phyloP scores from a whole-genome alignment of 23 tunicate species.

The Trididemnum clinides region DNA sequence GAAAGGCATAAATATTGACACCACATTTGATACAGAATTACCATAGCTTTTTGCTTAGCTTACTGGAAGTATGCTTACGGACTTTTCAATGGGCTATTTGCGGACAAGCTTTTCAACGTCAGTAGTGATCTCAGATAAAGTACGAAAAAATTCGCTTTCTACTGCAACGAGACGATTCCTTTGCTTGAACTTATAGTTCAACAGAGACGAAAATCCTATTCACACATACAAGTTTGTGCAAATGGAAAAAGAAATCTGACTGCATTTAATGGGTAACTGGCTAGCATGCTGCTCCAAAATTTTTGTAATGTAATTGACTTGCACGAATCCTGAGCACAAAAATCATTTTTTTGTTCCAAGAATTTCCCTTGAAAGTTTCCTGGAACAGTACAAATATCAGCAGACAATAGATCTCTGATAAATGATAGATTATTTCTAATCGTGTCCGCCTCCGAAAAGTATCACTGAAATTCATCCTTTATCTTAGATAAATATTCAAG shows the following conservation, averaged over 20 bases:
- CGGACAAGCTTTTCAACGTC: neutral
- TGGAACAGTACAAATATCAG: neutral
- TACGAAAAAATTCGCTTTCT: neutral
- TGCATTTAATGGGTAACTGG: neutral
- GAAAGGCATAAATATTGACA: too few relatives aligned
- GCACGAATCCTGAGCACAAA: neutral
- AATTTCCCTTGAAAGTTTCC: conserved; percentile 1
- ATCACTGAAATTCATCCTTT: neutral
- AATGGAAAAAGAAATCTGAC: conserved; percentile 18
- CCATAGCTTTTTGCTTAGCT: too few relatives aligned
- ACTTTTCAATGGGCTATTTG: neutral
- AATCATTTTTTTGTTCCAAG: conserved; percentile 10
- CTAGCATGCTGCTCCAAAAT: neutral
- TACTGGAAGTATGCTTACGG: too few relatives aligned
- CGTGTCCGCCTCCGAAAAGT: conserved; percentile 10
- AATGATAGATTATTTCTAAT: neutral
- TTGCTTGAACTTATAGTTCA: neutral
- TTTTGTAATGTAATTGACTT: conserved; percentile 10
- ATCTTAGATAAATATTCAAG: neutral
- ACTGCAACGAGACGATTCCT: conserved; percentile 8
- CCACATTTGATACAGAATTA: too few relatives aligned
- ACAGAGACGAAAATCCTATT: neutral
- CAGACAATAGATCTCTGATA: neutral
- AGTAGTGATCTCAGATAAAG: conserved; percentile 1
- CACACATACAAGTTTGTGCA: conserved; percentile 6